Evolutionary conservation across 23 tunicate species (phyloP), one percentile per base, ranked within the genome.

Genomic region (Phallusia fumigata): DNA sequence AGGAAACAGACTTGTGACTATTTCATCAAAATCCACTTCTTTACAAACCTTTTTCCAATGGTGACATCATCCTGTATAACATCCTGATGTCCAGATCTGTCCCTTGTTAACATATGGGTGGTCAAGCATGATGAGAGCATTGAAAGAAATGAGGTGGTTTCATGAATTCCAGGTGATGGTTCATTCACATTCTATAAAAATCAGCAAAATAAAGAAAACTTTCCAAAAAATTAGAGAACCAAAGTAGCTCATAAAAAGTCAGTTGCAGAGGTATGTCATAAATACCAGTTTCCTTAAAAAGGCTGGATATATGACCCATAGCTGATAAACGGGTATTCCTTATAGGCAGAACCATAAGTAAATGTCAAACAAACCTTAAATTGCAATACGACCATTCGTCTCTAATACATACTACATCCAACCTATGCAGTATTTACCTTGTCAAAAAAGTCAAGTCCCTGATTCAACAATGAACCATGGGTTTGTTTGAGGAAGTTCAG

Each of bases 401-500:
- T n/a, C n/a, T n/a, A n/a, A n/a, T n/a, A n/a, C n/a, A n/a, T n/a
- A n/a, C n/a, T n/a, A n/a, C n/a, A n/a, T n/a, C n/a, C n/a, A n/a
- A n/a, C n/a, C n/a, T n/a, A n/a, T 58, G 28, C 21, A 32, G 64
- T 15, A 77, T 53, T 0, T 19, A 92, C 97, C 92, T 84, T 75
- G 19, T 88, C 51, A 65, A 10, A 64, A 75, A 58, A 65, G 33
- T 74, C 45, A 19, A 80, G 35, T 53, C 97, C 97, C 26, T 64
- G 47, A 8, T 80, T 75, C 35, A 87, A 65, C 40, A 92, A 82
- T 32, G 86, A 76, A 33, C 64, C 50, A 28, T 65, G n/a, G 0
- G 19, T 36, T 31, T 85, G 95, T 19, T 65, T 40, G 31, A 94
- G 80, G 83, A 89, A 94, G 6, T 72, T 21, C 0, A 89, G 85